These are phyloP conservation scores for Argyrosomus regius DNA, from an alignment of 2,797 vertebrate species.

Conservation along the genomic window DNA sequence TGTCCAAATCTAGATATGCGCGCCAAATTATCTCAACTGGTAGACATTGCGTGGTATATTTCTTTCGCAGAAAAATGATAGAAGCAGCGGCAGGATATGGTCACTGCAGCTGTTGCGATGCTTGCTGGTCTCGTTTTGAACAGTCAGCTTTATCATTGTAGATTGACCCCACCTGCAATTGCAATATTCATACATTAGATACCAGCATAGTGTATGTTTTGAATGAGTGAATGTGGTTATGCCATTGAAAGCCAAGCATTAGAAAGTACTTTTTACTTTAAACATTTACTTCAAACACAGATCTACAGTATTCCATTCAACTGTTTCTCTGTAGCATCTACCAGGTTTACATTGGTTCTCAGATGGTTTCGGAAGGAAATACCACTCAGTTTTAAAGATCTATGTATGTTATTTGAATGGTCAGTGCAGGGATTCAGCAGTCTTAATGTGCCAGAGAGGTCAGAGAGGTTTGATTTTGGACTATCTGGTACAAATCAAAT, in stretches of 20 bases:
- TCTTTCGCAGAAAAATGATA: constrained; percentile 14
- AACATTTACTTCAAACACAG: constrained; percentile 17
- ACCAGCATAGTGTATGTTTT: constrained; percentile 63
- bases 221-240: constrained; percentile 50
- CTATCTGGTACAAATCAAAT: background rate
- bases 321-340: constrained; percentile 53
- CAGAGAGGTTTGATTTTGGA: background rate
- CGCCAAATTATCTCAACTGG: constrained; percentile 11
- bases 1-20: background rate
- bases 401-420: constrained; percentile 41
- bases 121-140: constrained; percentile 41
- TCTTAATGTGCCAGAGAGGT: background rate
- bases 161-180: constrained; percentile 46
- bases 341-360: constrained; percentile 70
- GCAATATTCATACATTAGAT: constrained; percentile 70
- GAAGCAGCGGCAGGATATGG: constrained; percentile 10
- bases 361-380: constrained; percentile 63
- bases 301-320: constrained; percentile 31
- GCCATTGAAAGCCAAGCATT: constrained; percentile 26
- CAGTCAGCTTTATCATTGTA: constrained; percentile 33
- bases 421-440: background rate
- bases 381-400: constrained; percentile 32
- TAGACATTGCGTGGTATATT: constrained; percentile 16
- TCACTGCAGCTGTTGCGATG: constrained; percentile 13
- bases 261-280: constrained; percentile 47